A percentile compares a stretch with the other conserved stretches of the same genome.
Conservation (phyloP, 2,888 invertebrate genomes). For the Sepioteuthis lessoniana region DNA sequence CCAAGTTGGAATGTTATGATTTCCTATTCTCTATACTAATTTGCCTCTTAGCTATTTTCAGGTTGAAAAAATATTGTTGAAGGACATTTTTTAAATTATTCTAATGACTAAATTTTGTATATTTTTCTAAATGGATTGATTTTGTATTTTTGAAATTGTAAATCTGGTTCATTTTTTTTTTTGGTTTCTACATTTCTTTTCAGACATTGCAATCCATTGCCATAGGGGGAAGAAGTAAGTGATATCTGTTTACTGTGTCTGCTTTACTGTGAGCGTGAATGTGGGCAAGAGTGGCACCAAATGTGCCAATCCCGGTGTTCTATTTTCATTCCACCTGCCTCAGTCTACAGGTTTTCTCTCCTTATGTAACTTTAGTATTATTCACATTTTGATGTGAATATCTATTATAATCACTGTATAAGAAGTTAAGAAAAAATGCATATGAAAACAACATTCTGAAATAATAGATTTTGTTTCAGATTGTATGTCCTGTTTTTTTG, state of each 20-base stretch:
- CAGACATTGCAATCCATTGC: constrained; percentile 66
- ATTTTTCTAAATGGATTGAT: no score
- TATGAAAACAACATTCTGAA: constrained; percentile 46
- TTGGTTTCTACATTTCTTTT: constrained; percentile 52
- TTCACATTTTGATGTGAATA: background rate
- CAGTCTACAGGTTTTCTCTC: background rate
- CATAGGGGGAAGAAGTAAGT: constrained; percentile 61
- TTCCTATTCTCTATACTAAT: no score
- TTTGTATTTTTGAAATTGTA: background rate
- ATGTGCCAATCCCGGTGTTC: constrained; percentile 34
- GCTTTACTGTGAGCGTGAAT: background rate
- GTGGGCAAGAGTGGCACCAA: background rate
- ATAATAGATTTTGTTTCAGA: constrained; percentile 47
- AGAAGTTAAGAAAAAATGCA: background rate
- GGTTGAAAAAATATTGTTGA: no score
- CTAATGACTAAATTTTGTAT: no score
- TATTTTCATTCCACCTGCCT: constrained; percentile 46
- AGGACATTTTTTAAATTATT: no score
- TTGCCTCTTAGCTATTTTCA: no score
- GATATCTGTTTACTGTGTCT: background rate
- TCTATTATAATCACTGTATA: background rate
- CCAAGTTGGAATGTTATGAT: no score
- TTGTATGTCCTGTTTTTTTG: background rate
- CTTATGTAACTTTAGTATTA: background rate
- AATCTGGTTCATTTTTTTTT: background rate